These are phyloP conservation scores for Pelochelys cantorii DNA, from an alignment of 2,797 vertebrate species.

Conservation along the genomic window DNA sequence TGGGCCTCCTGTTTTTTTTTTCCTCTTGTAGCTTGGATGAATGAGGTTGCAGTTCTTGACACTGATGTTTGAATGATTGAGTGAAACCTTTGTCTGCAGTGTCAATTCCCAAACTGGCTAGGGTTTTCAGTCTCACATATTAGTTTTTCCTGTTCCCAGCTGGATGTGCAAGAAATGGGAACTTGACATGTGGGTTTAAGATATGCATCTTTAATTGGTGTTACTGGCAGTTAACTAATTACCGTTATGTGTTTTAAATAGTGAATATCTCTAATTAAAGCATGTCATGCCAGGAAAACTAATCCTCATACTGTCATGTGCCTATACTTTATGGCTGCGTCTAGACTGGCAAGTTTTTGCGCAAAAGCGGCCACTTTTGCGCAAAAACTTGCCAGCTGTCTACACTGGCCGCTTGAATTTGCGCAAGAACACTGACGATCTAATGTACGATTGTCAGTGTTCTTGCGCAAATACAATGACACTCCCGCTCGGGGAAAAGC, in stretches of 20 bases:
- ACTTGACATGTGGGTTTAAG: not conserved
- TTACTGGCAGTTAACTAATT: not conserved
- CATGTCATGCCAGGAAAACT: not conserved
- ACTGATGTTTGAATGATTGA: not conserved
- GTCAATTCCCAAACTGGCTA: not conserved
- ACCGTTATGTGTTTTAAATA: not conserved
- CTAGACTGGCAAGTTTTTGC: too few species aligned
- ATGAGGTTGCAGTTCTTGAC: not conserved
- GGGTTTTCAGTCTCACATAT: conserved; percentile 34
- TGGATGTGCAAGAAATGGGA: not conserved
- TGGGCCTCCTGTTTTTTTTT: not conserved
- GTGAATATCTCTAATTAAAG: not conserved
- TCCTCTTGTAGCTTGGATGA: not conserved
- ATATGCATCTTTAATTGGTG: conserved; percentile 8
- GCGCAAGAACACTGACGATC: too few species aligned
- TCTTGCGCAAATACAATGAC: too few species aligned
- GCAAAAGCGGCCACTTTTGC: too few species aligned
- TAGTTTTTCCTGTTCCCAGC: conserved; percentile 35
- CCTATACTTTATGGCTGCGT: not conserved
- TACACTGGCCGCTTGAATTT: too few species aligned
- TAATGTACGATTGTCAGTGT: too few species aligned
- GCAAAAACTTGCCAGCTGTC: too few species aligned
- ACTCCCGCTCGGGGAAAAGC: too few species aligned
- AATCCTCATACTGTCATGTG: fast-evolving
- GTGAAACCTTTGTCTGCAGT: not conserved